These are phyloP conservation scores for Microcebus ravelobensis DNA, from an alignment of 2,113 vertebrate species.

Conservation along the genomic window DNA sequence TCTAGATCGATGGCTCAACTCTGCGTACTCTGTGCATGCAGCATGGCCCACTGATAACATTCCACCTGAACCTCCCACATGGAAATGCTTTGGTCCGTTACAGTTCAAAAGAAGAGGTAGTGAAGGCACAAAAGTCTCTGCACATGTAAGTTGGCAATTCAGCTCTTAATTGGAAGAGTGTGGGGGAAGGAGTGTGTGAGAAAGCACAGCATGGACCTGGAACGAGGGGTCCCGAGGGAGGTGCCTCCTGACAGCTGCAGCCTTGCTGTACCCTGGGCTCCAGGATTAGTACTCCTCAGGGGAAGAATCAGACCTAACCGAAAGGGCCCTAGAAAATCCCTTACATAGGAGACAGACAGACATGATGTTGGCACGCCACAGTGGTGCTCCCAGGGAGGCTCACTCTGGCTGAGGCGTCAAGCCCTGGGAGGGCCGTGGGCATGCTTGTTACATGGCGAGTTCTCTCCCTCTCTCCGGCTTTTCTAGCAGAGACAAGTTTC, in stretches of 20 bases:
- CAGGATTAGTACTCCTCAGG: neutral
- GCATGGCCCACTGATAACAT: slow-evolving; percentile 99
- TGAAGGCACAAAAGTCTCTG: slow-evolving; percentile 99
- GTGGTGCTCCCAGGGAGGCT: rapidly evolving
- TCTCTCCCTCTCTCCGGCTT: neutral
- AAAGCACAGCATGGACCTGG: neutral
- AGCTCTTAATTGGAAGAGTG: rapidly evolving
- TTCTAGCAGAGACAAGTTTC: neutral
- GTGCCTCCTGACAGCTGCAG: rapidly evolving
- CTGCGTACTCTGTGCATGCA: slow-evolving; percentile 99
- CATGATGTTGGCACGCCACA: neutral
- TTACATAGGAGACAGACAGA: neutral
- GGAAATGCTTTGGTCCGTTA: slow-evolving; percentile 98
- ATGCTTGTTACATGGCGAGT: rapidly evolving
- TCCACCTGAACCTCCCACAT: slow-evolving; percentile 99
- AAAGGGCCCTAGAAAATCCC: neutral
- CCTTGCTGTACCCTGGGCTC: neutral
- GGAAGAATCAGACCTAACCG: neutral
- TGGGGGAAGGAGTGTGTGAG: no score
- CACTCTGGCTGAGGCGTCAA: neutral
- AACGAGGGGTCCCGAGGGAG: rapidly evolving
- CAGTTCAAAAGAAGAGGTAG: slow-evolving; percentile 99
- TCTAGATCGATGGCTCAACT: slow-evolving; percentile 98
- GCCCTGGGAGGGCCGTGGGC: no score
- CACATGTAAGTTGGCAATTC: slow-evolving; percentile 93